These are phyloP conservation scores for Aleiodes alternator DNA, from an alignment of 2,888 invertebrate species.

Conservation along the genomic window DNA sequence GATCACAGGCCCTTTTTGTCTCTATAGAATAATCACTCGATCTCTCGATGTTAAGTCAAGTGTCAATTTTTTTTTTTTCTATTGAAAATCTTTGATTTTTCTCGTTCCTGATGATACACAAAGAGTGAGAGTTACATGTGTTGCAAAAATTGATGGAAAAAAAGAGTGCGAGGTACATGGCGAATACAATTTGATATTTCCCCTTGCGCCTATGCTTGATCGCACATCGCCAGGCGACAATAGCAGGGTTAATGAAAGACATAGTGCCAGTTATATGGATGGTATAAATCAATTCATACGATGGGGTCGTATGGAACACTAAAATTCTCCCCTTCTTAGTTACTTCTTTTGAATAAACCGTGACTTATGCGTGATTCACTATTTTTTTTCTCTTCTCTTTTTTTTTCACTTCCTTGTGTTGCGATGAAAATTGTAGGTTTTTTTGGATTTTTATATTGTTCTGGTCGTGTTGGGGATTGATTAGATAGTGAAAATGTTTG, in stretches of 20 bases:
- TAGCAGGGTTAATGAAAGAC: constrained; percentile 68
- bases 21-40: constrained; percentile 17
- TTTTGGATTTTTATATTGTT: too few relatives aligned
- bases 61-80: neutral
- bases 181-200: constrained; percentile 37
- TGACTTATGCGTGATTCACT: constrained; percentile 44
- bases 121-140: neutral
- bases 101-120: neutral
- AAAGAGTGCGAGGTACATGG: neutral
- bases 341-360: constrained; percentile 33
- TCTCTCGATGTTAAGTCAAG: constrained; percentile 1
- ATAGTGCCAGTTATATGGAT: constrained; percentile 66
- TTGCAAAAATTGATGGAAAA: neutral
- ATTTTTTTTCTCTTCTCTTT: constrained; percentile 20
- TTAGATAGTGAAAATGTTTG: too few relatives aligned
- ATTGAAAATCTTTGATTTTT: neutral
- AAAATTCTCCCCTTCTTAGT: constrained; percentile 35
- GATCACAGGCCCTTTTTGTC: constrained; percentile 5
- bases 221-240: constrained; percentile 59
- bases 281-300: constrained; percentile 60
- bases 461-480: too few relatives aligned
- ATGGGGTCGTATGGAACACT: constrained; percentile 18
- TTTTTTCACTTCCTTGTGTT: constrained; percentile 23
- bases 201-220: constrained; percentile 46
- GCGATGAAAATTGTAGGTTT: too few relatives aligned